A percentile compares a stretch with the other conserved stretches of the same genome.
These are phyloP conservation scores for Akabosia matsudoensis DNA, from an alignment of 1,140 invertebrate species.

Conservation along the genomic window DNA sequence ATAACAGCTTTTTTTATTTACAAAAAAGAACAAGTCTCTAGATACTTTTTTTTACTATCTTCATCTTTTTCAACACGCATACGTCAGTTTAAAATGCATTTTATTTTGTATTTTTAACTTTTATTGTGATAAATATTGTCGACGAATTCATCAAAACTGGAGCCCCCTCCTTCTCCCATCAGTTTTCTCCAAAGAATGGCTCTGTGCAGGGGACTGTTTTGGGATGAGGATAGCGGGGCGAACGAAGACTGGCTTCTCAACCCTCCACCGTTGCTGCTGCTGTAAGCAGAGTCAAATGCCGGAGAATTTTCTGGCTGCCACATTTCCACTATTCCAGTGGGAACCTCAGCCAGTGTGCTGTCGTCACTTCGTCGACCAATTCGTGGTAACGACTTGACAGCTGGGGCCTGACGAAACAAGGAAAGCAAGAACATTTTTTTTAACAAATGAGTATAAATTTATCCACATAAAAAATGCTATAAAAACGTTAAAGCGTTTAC, in stretches of 20 bases:
- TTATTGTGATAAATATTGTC: neutral
- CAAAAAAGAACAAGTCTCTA: no score
- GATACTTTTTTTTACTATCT: no score
- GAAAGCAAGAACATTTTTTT: neutral
- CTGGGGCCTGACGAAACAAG: neutral
- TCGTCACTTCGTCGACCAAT: conserved; percentile 13
- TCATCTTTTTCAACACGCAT: no score
- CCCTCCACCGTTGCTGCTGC: neutral
- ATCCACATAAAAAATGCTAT: neutral
- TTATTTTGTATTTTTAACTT: neutral
- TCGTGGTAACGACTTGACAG: neutral
- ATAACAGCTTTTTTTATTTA: no score
- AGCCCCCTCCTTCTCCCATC: neutral
- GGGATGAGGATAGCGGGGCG: neutral
- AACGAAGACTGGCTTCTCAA: neutral
- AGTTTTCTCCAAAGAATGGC: neutral
- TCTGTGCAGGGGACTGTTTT: neutral
- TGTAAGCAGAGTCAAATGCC: neutral
- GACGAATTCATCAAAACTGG: neutral
- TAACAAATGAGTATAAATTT: neutral
- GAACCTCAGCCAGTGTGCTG: neutral
- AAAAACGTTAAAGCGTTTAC: no score
- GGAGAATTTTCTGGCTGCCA: neutral
- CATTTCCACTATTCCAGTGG: neutral
- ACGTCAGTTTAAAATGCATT: no score